Percentiles rank a stretch among this genome's conserved stretches.
Conservation (phyloP, 1,140 invertebrate genomes). For the Dendroctonus valens region DNA sequence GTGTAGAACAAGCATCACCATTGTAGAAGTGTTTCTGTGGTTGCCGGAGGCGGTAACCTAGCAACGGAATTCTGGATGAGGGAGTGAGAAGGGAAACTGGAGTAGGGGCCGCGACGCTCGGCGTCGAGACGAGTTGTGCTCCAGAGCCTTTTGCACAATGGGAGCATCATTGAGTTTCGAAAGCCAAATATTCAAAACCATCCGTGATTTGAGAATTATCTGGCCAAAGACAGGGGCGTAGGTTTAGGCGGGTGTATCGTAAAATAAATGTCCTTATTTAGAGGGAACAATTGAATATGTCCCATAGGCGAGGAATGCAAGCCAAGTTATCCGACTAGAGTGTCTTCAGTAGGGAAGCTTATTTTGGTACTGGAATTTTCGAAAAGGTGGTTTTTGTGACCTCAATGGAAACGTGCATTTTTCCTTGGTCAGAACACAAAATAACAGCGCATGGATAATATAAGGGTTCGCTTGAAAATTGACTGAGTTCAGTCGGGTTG, state of each 20-base stretch:
- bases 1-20: constrained; percentile 52
- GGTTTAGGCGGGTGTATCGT: too few relatives aligned
- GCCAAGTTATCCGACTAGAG: neutral
- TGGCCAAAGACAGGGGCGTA: too few relatives aligned
- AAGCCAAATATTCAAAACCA: constrained; percentile 12
- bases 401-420: too few relatives aligned
- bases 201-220: neutral
- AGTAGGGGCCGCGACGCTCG: constrained; percentile 36
- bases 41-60: constrained; percentile 47
- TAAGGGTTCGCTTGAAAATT: too few relatives aligned
- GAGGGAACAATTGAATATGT: neutral
- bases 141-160: constrained; percentile 7
- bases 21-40: constrained; percentile 51
- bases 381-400: too few relatives aligned
- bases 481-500: too few relatives aligned
- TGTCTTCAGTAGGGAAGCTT: neutral
- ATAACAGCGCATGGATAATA: too few relatives aligned
- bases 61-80: constrained; percentile 40
- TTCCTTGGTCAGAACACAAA: too few relatives aligned
- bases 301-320: constrained; percentile 1
- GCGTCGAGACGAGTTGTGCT: constrained; percentile 11
- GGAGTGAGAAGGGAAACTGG: constrained; percentile 21
- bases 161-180: neutral
- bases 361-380: too few relatives aligned
- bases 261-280: too few relatives aligned